Evolutionary conservation across 2,113 vertebrate genomes (phyloP).

Genomic region (Arenaria interpres): DNA sequence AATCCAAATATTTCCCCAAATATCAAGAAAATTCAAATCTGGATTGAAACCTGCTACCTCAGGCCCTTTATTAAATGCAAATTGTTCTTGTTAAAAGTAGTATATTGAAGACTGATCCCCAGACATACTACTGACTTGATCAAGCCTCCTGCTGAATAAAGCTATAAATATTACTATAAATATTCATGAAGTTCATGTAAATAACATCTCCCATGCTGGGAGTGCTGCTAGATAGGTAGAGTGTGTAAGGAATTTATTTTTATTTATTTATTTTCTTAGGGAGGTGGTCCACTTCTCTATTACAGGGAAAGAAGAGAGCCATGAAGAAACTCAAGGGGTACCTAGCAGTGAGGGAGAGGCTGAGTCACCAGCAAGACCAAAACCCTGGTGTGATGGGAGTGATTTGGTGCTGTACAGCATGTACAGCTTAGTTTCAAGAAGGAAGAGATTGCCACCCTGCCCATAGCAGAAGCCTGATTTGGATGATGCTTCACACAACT

Average conservation of each 20-base stretch:
- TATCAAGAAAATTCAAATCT: background rate
- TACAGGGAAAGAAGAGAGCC: background rate
- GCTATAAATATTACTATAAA: conserved; percentile 67
- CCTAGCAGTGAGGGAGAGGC: background rate
- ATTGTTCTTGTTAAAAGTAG: conserved; percentile 37
- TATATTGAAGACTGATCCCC: conserved; percentile 10
- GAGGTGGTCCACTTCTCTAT: background rate
- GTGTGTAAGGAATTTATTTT: background rate
- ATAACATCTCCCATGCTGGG: conserved; percentile 42
- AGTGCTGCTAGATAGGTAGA: conserved; percentile 40
- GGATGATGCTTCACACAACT: background rate
- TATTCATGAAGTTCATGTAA: conserved; percentile 70
- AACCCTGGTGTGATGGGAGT: background rate
- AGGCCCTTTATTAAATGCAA: conserved; percentile 41
- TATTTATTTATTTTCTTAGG: background rate
- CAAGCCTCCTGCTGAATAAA: conserved; percentile 59
- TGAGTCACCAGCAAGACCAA: background rate
- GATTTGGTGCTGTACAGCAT: background rate
- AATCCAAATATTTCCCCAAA: conserved; percentile 19
- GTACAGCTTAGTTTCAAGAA: background rate
- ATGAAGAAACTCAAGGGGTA: background rate
- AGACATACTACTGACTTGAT: conserved; percentile 61
- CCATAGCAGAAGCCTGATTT: background rate
- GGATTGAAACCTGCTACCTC: background rate
- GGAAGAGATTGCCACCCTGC: background rate